These are phyloP conservation scores for Neoitamus cyanurus DNA, from an alignment of 2,888 invertebrate species.

Conservation along the genomic window DNA sequence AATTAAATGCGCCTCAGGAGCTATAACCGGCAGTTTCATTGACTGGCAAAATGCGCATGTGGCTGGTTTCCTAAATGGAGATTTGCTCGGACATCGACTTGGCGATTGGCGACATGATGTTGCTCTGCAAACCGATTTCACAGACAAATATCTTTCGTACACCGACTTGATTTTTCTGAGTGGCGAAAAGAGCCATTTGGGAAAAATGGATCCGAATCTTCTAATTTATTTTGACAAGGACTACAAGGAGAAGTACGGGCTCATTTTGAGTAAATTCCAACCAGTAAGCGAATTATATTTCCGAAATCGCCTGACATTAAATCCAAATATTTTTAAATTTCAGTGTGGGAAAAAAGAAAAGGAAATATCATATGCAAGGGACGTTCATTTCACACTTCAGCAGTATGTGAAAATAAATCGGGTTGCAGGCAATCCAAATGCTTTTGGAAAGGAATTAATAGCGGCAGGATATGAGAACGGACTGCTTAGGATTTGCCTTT, in stretches of 20 bases:
- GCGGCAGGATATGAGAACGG: slow-evolving; percentile 64
- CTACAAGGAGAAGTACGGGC: slow-evolving; percentile 59
- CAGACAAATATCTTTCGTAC: slow-evolving; percentile 52
- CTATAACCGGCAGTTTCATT: slow-evolving; percentile 57
- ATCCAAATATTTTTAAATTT: not conserved
- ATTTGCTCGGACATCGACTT: slow-evolving; percentile 53
- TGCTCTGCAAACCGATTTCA: slow-evolving; percentile 41
- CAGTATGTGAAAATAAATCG: slow-evolving; percentile 59
- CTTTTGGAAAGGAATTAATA: slow-evolving; percentile 55
- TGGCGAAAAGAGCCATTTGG: slow-evolving; percentile 13
- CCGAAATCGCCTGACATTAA: not conserved
- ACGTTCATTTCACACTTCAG: slow-evolving; percentile 54
- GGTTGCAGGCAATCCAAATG: slow-evolving; percentile 61
- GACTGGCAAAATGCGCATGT: slow-evolving; percentile 56
- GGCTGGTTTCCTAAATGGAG: slow-evolving; percentile 59
- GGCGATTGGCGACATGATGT: slow-evolving; percentile 14
- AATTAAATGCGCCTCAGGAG: slow-evolving; percentile 55
- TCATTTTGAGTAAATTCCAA: slow-evolving; percentile 57
- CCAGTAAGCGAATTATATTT: slow-evolving; percentile 50
- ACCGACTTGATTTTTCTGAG: slow-evolving; percentile 57
- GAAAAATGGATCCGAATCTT: not conserved
- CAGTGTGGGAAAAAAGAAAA: not conserved
- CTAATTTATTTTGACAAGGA: slow-evolving; percentile 53
- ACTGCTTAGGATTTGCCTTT: slow-evolving; percentile 56
- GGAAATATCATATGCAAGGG: slow-evolving; percentile 49